phyloP scores from a whole-genome alignment of 2,797 vertebrate genomes.

The Schizopygopsis malacanthus region DNA sequence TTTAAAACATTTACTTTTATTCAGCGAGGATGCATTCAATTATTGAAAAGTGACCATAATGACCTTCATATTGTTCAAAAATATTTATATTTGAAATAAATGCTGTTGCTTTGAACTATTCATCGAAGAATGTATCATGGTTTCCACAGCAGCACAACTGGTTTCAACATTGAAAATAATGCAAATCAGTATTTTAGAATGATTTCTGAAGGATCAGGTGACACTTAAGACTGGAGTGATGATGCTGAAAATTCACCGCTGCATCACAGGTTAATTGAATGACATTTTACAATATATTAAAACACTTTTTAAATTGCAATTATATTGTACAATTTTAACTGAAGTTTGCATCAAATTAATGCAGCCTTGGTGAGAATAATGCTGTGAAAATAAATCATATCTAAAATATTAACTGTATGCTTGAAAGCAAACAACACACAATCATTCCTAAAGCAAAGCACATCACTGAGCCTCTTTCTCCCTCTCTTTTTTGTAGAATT shows the following conservation, averaged over 20 bases:
- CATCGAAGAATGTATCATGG: background rate
- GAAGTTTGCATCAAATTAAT: background rate
- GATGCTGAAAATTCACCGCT: background rate
- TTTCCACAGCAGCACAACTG: background rate
- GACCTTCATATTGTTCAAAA: background rate
- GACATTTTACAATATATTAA: background rate
- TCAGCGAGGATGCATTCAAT: background rate
- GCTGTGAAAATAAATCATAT: background rate
- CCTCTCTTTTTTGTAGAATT: conserved; percentile 79
- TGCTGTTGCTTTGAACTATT: background rate
- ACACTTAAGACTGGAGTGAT: background rate
- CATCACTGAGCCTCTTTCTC: background rate
- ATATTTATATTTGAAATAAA: background rate
- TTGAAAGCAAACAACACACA: background rate
- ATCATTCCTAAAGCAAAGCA: background rate
- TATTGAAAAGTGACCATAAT: background rate
- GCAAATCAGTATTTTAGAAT: background rate
- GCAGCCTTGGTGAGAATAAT: background rate
- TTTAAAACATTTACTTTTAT: background rate
- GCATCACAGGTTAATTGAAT: background rate
- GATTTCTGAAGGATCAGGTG: background rate
- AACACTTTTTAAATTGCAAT: background rate
- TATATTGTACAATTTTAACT: background rate
- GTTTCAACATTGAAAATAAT: background rate
- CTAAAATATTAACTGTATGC: background rate